Evolutionary conservation across 2,888 invertebrate genomes (phyloP), one percentile per base, ranked within the genome.

Genomic region (Autographa pulchrina): DNA sequence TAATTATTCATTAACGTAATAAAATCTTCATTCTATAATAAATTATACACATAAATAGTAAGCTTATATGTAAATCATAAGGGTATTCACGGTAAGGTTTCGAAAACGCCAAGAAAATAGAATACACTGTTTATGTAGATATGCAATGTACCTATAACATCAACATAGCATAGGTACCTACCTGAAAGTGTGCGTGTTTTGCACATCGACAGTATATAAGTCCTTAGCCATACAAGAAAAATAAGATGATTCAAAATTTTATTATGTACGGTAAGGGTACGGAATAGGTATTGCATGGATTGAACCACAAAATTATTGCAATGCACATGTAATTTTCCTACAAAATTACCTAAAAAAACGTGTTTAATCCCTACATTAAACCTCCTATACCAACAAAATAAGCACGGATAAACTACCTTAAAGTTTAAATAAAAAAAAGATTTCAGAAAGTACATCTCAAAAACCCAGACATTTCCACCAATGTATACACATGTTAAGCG

Each of bases 401-500:
- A 78, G 68, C 79, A 74, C 48, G 58, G 25, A 62, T 52, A 38
- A n/a, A 68, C 62, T 61, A 63, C 60, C 41, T 41, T 54, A 68
- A 63, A 52, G 25, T 25, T 25, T 41, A 66, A 82, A 79, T 77
- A 66, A 81, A 78, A n/a, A 77, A 72, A 74, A 75, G 64, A 67
- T 77, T 75, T 77, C 60, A 73, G 67, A 78, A 73, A 62, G 56
- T 73, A 75, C 65, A 72, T 79, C 73, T 83, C 69, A 83, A 80
- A 84, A 84, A 83, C 84, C 81, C 86, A 82, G 83, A 81, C 85
- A 83, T 82, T 81, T 85, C 83, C 86, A 88, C 85, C 86, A 86
- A 80, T 81, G 81, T 78, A 81, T 89, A 89, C 88, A 89, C 88
- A 88, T 89, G 91, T 90, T 87, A 91, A 91, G 90, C 92, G 90